phyloP scores from a whole-genome alignment of 2,888 invertebrate species.

The Drosophila mercatorum region DNA sequence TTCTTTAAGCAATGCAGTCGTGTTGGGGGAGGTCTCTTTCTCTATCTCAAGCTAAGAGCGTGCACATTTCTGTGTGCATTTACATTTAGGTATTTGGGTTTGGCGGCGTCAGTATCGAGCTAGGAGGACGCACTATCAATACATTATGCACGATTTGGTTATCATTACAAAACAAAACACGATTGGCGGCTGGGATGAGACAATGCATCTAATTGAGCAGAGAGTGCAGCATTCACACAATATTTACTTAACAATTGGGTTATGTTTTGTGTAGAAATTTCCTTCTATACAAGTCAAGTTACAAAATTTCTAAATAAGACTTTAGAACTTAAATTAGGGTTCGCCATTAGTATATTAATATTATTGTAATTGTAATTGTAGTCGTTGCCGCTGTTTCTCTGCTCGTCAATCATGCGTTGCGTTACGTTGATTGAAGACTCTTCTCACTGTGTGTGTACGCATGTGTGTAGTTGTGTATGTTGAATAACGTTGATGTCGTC shows the following conservation, averaged over 20 bases:
- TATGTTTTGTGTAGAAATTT: constrained; percentile 58
- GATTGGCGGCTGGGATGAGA: constrained; percentile 57
- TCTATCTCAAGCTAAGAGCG: constrained; percentile 47
- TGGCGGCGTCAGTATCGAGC: constrained; percentile 38
- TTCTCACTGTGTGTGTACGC: constrained; percentile 47
- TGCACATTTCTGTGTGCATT: constrained; percentile 58
- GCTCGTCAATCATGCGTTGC: constrained; percentile 28
- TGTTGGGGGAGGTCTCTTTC: constrained; percentile 27
- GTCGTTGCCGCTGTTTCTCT: constrained; percentile 21
- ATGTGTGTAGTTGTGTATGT: constrained; percentile 63
- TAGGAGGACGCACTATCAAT: constrained; percentile 42
- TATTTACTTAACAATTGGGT: constrained; percentile 41
- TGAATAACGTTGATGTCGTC: constrained; percentile 53
- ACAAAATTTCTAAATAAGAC: constrained; percentile 59
- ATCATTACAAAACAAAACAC: constrained; percentile 79
- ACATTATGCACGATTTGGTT: constrained; percentile 81
- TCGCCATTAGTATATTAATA: constrained; percentile 36
- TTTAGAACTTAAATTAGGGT: constrained; percentile 66
- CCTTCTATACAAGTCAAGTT: constrained; percentile 74
- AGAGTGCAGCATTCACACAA: constrained; percentile 27
- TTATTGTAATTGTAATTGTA: constrained; percentile 30
- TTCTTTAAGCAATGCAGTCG: constrained; percentile 54
- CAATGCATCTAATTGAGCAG: constrained; percentile 61
- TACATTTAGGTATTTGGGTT: constrained; percentile 49
- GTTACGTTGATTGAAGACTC: constrained; percentile 41